Conservation (phyloP, 2,797 vertebrate genomes). For the Megaceryle alcyon region DNA sequence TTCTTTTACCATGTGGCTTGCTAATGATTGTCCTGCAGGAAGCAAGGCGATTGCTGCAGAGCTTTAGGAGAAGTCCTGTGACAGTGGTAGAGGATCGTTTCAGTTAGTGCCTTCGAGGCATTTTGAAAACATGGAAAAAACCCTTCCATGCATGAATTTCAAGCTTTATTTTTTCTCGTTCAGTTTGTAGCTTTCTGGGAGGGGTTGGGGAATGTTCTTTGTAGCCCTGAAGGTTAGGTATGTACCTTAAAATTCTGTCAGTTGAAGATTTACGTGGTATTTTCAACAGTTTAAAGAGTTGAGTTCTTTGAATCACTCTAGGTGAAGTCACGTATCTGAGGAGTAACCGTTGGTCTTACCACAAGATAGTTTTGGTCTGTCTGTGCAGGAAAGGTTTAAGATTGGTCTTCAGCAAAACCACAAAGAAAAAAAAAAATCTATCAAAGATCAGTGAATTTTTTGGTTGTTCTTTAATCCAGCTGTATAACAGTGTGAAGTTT, state of each 20-base stretch:
- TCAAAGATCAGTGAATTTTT: conserved; percentile 41
- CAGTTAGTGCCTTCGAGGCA: not conserved
- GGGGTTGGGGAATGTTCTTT: not conserved
- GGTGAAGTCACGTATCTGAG: conserved; percentile 65
- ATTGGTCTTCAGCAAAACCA: conserved; percentile 71
- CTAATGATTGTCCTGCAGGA: not conserved
- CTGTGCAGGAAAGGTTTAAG: conserved; percentile 79
- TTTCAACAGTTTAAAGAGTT: conserved; percentile 74
- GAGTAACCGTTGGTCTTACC: conserved; percentile 78
- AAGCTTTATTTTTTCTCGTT: not conserved
- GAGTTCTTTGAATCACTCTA: conserved; percentile 73
- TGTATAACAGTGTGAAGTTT: conserved; percentile 26
- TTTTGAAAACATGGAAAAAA: not conserved
- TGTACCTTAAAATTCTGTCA: conserved; percentile 28
- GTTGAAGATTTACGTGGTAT: conserved; percentile 67
- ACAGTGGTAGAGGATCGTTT: not conserved
- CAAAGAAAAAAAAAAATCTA: not conserved
- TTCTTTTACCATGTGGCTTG: not conserved
- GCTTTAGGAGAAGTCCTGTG: not conserved
- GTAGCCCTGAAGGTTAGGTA: not conserved
- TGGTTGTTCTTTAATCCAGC: conserved; percentile 19
- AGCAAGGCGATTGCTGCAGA: not conserved
- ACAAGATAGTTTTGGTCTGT: conserved; percentile 83
- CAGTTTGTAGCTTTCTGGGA: not conserved
- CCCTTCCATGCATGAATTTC: not conserved